phyloP scores from a whole-genome alignment of 2,888 invertebrate species.

The Oxyteleia sp. region DNA sequence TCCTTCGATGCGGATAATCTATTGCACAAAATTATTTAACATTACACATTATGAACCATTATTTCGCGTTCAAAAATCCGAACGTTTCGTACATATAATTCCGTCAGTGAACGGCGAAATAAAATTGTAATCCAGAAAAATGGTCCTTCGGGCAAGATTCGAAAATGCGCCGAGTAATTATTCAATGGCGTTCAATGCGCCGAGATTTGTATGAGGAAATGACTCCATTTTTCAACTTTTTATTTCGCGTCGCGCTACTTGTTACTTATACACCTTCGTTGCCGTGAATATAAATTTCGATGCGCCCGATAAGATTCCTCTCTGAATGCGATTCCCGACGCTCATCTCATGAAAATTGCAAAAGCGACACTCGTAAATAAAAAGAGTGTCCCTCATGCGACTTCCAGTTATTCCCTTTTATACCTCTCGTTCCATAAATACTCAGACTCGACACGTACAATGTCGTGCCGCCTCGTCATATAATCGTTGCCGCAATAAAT shows the following conservation, averaged over 20 bases:
- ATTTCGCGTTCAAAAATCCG: too few species aligned
- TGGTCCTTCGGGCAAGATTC: too few species aligned
- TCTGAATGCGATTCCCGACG: conserved; percentile 61
- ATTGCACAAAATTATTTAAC: too few species aligned
- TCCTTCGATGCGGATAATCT: too few species aligned
- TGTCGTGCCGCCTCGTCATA: conserved; percentile 42
- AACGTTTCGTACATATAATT: too few species aligned
- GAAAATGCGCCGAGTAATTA: conserved; percentile 27
- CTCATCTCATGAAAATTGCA: conserved; percentile 72
- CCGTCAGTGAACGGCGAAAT: too few species aligned
- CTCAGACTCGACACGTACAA: conserved; percentile 60
- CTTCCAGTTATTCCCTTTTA: conserved; percentile 68
- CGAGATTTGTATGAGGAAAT: conserved; percentile 51
- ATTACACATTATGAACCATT: too few species aligned
- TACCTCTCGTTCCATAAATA: conserved; percentile 66
- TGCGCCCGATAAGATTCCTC: conserved; percentile 67
- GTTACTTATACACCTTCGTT: conserved; percentile 71
- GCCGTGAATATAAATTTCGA: conserved; percentile 69
- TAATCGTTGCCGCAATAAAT: conserved; percentile 61
- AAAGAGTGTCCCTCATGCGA: conserved; percentile 66
- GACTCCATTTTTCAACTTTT: conserved; percentile 57
- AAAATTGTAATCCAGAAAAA: too few species aligned
- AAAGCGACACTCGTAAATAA: conserved; percentile 70
- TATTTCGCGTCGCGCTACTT: conserved; percentile 47
- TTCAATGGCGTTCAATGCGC: conserved; percentile 28